These are phyloP conservation scores for Pentamera pediparva DNA, from an alignment of 53 echinoderm and acorn worm species.

Conservation along the genomic window DNA sequence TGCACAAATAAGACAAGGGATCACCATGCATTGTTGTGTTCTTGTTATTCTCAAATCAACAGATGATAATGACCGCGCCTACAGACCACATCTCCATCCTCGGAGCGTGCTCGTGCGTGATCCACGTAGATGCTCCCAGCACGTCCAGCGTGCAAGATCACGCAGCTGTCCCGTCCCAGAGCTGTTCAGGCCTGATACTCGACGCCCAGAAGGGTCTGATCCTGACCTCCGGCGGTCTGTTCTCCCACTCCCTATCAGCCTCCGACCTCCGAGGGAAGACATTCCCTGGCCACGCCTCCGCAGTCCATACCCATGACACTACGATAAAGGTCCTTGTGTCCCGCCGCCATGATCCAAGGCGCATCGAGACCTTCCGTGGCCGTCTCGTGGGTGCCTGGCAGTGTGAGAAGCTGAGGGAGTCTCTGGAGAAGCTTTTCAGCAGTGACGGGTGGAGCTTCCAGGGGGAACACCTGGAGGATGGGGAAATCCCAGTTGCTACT, in stretches of 20 bases:
- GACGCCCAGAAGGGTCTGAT: slow-evolving; percentile 48
- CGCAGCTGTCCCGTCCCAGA: slow-evolving; percentile 18
- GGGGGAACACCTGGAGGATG: not conserved
- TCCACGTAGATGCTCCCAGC: too few species aligned
- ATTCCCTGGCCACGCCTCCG: not conserved
- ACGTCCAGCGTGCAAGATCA: too few species aligned
- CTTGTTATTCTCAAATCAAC: too few species aligned
- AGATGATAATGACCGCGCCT: too few species aligned
- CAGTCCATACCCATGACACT: not conserved
- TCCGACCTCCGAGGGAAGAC: not conserved
- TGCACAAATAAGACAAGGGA: too few species aligned
- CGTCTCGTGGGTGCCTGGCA: slow-evolving; percentile 8
- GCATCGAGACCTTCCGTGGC: not conserved
- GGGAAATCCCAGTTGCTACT: too few species aligned
- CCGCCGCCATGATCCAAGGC: not conserved
- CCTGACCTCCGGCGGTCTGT: slow-evolving; percentile 52
- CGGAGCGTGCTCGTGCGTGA: too few species aligned
- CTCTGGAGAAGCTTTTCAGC: not conserved
- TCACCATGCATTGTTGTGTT: too few species aligned
- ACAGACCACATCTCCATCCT: too few species aligned
- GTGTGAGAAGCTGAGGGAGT: not conserved
- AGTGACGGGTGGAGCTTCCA: slow-evolving; percentile 29
- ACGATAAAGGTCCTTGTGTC: not conserved
- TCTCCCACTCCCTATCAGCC: slow-evolving; percentile 32
- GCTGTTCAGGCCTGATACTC: slow-evolving; percentile 57